phyloP scores from a whole-genome alignment of 2,113 vertebrate genomes.

The Morone saxatilis region DNA sequence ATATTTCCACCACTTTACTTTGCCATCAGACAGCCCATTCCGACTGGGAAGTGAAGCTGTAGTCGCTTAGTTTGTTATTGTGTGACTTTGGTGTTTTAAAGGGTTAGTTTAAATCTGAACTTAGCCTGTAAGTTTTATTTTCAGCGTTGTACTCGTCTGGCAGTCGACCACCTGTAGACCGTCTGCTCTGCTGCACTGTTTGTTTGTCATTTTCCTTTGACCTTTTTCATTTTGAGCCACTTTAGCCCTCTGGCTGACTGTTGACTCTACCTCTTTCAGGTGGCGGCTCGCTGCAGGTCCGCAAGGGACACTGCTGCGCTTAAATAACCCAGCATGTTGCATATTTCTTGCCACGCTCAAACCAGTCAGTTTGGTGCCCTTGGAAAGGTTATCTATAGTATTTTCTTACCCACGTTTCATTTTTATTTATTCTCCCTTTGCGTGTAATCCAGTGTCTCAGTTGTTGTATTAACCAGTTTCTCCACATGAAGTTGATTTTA shows the following conservation, averaged over 20 bases:
- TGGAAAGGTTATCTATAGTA: neutral
- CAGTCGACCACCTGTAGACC: slow-evolving; percentile 21
- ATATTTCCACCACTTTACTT: no score
- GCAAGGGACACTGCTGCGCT: neutral
- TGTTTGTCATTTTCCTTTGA: slow-evolving; percentile 30
- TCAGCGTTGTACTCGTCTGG: neutral
- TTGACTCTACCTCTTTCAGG: slow-evolving; percentile 29
- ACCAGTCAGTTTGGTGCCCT: neutral
- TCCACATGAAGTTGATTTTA: neutral
- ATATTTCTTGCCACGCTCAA: neutral
- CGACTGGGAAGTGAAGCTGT: no score
- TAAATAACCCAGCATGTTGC: slow-evolving; percentile 26
- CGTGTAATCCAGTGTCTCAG: neutral
- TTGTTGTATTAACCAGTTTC: neutral
- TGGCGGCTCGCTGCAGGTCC: slow-evolving; percentile 6
- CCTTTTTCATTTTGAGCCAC: slow-evolving; percentile 23
- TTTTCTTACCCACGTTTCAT: neutral
- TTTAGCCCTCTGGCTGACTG: neutral
- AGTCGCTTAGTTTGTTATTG: no score
- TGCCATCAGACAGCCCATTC: no score
- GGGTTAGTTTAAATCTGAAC: no score
- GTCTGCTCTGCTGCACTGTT: slow-evolving; percentile 18
- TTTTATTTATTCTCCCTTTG: neutral
- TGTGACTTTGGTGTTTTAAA: no score
- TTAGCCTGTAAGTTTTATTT: neutral